phyloP scores from a whole-genome alignment of 2,113 vertebrate genomes.

The Pachypanchax playfairii region DNA sequence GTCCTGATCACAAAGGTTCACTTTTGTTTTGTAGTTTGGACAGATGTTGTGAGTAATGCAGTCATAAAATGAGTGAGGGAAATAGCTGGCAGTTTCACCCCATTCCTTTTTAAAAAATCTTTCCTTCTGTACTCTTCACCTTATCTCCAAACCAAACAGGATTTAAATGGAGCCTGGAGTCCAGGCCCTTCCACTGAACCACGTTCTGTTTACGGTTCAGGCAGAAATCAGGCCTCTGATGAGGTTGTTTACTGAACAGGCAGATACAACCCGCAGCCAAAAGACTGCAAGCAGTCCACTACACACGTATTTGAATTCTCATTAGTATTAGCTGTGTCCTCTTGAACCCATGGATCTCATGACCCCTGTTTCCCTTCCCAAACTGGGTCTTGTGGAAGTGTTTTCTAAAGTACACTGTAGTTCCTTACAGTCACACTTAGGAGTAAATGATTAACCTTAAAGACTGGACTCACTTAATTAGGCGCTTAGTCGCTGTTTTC shows the following conservation, averaged over 20 bases:
- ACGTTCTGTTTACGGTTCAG: slow-evolving; percentile 72
- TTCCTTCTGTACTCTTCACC: slow-evolving; percentile 71
- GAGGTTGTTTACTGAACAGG: slow-evolving; percentile 71
- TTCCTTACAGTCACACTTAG: neutral
- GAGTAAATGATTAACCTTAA: neutral
- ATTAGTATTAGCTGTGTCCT: slow-evolving; percentile 62
- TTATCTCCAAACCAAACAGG: slow-evolving; percentile 82
- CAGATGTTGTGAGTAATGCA: slow-evolving; percentile 76
- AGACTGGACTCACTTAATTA: slow-evolving; percentile 85
- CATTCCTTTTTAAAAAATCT: slow-evolving; percentile 62
- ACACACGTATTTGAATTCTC: slow-evolving; percentile 52
- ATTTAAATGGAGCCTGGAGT: slow-evolving; percentile 69
- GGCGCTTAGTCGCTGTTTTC: slow-evolving; percentile 82
- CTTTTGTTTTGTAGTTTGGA: slow-evolving; percentile 79
- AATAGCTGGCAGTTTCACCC: slow-evolving; percentile 71
- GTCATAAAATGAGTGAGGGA: slow-evolving; percentile 77
- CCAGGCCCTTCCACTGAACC: slow-evolving; percentile 71
- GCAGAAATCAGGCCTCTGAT: slow-evolving; percentile 75
- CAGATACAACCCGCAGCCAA: slow-evolving; percentile 67
- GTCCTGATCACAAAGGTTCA: slow-evolving; percentile 65
- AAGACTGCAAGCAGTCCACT: slow-evolving; percentile 50
- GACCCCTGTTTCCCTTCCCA: slow-evolving; percentile 38
- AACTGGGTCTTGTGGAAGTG: slow-evolving; percentile 20
- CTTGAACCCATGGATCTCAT: slow-evolving; percentile 49
- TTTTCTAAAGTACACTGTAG: slow-evolving; percentile 17